phyloP scores from a whole-genome alignment of 2,797 vertebrate genomes.

The Poeciliopsis infans region DNA sequence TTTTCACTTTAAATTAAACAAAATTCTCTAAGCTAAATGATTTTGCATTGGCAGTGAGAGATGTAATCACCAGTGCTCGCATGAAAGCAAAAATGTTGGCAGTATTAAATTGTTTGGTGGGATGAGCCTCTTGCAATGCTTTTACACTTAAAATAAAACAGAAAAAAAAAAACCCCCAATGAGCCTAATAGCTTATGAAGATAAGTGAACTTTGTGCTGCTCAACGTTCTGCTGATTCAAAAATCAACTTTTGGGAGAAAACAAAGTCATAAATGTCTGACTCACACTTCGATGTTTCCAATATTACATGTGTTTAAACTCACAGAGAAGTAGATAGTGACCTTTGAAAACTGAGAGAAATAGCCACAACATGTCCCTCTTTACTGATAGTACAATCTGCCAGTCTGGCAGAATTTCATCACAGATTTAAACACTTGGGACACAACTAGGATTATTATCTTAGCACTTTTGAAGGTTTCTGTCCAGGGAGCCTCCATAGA shows the following conservation, averaged over 20 bases:
- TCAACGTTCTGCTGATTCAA: too few relatives aligned
- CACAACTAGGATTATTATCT: slow-evolving; percentile 18
- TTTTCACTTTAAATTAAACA: slow-evolving; percentile 6
- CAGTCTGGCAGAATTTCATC: slow-evolving; percentile 58
- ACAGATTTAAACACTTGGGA: slow-evolving; percentile 39
- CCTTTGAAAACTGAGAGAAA: slow-evolving; percentile 44
- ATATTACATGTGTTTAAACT: slow-evolving; percentile 46
- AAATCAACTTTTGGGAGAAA: slow-evolving; percentile 24
- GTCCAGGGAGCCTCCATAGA: slow-evolving; percentile 37
- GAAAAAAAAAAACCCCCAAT: too few relatives aligned
- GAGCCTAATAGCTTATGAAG: slow-evolving; percentile 6
- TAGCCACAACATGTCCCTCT: slow-evolving; percentile 50
- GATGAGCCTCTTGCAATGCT: not conserved
- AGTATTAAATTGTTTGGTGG: slow-evolving; percentile 26
- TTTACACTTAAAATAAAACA: not conserved
- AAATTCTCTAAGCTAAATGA: slow-evolving; percentile 5
- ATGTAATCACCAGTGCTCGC: slow-evolving; percentile 16
- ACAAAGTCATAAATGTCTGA: slow-evolving; percentile 40
- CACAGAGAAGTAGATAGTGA: slow-evolving; percentile 22
- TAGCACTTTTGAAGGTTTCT: slow-evolving; percentile 17
- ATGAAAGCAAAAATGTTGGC: slow-evolving; percentile 31
- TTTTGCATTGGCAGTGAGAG: slow-evolving; percentile 25
- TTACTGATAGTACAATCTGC: slow-evolving; percentile 74
- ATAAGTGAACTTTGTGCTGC: slow-evolving; percentile 37
- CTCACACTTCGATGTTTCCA: slow-evolving; percentile 26